Evolutionary conservation across 2,888 invertebrate species (phyloP), one percentile per base, ranked within the genome.

Genomic region (Mayetiola destructor): DNA sequence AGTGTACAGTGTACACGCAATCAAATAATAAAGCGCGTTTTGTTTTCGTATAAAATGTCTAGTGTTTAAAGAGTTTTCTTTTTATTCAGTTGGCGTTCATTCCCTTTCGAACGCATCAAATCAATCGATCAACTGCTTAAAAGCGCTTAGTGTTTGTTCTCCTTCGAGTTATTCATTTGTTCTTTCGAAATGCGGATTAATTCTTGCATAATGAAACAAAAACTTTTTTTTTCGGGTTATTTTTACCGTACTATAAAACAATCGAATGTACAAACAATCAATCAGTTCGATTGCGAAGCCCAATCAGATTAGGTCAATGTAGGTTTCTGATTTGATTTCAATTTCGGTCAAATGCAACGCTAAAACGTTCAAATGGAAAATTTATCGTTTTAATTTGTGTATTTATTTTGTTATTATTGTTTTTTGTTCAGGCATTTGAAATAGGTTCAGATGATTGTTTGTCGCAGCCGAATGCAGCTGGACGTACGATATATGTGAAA

Each of bases 221-320:
- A 9, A 12, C 12, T 9, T 32, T 32, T 32, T 32, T 8, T n/a
- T 9, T 37, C n/a, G 37, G 14, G 23, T 48, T 48, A 48, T 48
- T 48, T 48, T 48, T 48, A 48, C 23, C 48, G 14, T 16, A 48
- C 18, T n/a, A n/a, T n/a, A n/a, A 9, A 48, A 48, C 3, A n/a
- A n/a, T n/a, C n/a, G n/a, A n/a, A n/a, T n/a, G n/a, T n/a, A n/a
- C n/a, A n/a, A n/a, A n/a, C n/a, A n/a, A n/a, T n/a, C n/a, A n/a
- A n/a, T n/a, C n/a, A n/a, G n/a, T n/a, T n/a, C n/a, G n/a, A n/a
- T n/a, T n/a, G n/a, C n/a, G n/a, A n/a, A n/a, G n/a, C n/a, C n/a
- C n/a, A n/a, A n/a, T 48, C 48, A 27, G 48, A 48, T 48, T 48
- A 27, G 48, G 48, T 48, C 48, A 48, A 48, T 48, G 48, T 48